Percentiles rank a stretch among this genome's conserved stretches.
phyloP scores from a whole-genome alignment of 2,113 vertebrate genomes.

The Harpagus bidentatus region DNA sequence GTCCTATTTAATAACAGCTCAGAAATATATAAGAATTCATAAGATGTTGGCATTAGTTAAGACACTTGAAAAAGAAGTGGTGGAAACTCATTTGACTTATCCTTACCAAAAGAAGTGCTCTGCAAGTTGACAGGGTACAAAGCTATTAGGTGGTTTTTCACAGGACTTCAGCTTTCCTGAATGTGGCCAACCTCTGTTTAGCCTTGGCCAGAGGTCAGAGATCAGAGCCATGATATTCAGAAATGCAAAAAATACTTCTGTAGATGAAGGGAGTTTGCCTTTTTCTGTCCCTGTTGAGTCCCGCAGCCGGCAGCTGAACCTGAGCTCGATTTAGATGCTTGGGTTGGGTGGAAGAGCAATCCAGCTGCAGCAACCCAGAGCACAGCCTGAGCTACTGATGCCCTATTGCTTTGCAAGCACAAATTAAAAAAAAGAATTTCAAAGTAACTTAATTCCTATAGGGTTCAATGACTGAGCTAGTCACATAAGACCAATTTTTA shows the following conservation, averaged over 20 bases:
- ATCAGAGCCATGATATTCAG: background rate
- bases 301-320: background rate
- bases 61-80: background rate
- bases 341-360: background rate
- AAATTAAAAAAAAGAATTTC: background rate
- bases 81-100: background rate
- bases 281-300: background rate
- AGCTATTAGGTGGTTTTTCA: background rate
- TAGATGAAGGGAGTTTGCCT: background rate
- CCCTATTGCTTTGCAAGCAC: background rate
- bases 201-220: background rate
- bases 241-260: background rate
- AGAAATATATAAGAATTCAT: accelerated
- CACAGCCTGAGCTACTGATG: background rate
- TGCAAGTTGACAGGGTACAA: background rate
- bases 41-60: background rate
- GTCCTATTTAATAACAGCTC: background rate
- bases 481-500: background rate
- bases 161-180: background rate
- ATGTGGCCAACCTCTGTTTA: background rate
- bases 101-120: background rate
- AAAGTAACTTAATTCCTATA: background rate
- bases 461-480: background rate
- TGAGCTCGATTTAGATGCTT: background rate
- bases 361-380: background rate